Base-by-base conservation (phyloP, 2,797 vertebrate genomes). In the Cryptoprocta ferox region DNA sequence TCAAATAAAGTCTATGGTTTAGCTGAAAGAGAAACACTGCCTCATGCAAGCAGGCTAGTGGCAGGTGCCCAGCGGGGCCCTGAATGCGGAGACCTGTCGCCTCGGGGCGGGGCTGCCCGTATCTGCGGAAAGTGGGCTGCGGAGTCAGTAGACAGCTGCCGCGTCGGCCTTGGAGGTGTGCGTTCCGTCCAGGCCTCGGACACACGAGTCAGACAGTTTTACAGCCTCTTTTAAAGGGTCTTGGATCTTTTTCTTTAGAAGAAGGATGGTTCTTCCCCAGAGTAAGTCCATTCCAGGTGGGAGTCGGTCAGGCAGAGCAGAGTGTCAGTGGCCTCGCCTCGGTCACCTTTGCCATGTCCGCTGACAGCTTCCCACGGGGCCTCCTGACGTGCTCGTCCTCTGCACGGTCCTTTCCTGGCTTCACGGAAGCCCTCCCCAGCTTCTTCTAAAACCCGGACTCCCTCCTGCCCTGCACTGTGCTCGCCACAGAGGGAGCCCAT, bases 31-130 rank as follows among this genome's bases (percentile, higher is more conserved):
- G 30, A 28, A 32, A 32, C 6, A 37, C 30, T 24, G 12, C 10
- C 10, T 70, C 45, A 35, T 45, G 30, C 21, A 4, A 26, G 50
- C 19, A 13, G 65, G 32, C 78, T 10, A 50, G 65, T 9, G 35
- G 42, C 30, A 3, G 81, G 30, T n/a, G 35, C 21, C 3, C 15
- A 0, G 28, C 91, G 6, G 28, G 68, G 45, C 39, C 66, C 7
- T 1, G 26, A 18, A 26, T 5, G 0, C 28, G 66, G 0, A 0
- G 59, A 61, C 26, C 10, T 5, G 5, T 63, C 30, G 7, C 16
- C 14, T 0, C 0, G 16, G 65, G 26, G 26, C 1, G 28, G 61
- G 59, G 61, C 4, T 13, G 28, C 61, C 56, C 3, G 61, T 63
- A 26, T 63, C 61, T 28, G 61, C 8, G 11, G 71, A 26, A 28